phyloP scores from a whole-genome alignment of 2,113 vertebrate species.

The Symphodus melops region DNA sequence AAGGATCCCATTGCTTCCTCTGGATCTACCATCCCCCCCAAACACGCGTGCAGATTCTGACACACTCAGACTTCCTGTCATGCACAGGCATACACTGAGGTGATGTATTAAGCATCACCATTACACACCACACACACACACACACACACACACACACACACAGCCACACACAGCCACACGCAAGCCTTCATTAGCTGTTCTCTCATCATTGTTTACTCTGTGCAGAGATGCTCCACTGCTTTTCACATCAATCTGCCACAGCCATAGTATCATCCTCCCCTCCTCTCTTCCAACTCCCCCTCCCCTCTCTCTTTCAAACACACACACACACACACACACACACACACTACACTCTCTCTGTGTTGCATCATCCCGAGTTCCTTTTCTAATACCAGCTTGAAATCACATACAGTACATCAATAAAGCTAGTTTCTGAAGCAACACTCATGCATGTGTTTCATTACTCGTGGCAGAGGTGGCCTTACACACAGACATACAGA shows the following conservation, averaged over 20 bases:
- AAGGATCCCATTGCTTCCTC: slow-evolving; percentile 19
- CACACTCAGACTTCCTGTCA: slow-evolving; percentile 21
- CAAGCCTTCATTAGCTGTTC: slow-evolving; percentile 57
- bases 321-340: slow-evolving; percentile 3
- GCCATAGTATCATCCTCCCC: slow-evolving; percentile 32
- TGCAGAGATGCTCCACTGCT: slow-evolving; percentile 48
- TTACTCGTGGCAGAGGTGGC: slow-evolving; percentile 61
- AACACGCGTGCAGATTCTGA: slow-evolving; percentile 17
- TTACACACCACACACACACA: slow-evolving; percentile 7
- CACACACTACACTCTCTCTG: slow-evolving; percentile 2
- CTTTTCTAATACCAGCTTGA: slow-evolving; percentile 40
- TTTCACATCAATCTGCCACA: slow-evolving; percentile 64
- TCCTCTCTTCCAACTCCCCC: slow-evolving; percentile 3
- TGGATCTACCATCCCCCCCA: slow-evolving; percentile 32
- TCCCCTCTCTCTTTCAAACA: neutral
- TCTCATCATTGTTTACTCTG: slow-evolving; percentile 64
- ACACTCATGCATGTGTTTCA: slow-evolving; percentile 44
- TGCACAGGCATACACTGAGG: slow-evolving; percentile 13
- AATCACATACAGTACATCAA: slow-evolving; percentile 47
- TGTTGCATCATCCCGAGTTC: slow-evolving; percentile 42
- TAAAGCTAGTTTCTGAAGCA: slow-evolving; percentile 46
- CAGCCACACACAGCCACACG: neutral
- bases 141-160: neutral
- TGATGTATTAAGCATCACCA: slow-evolving; percentile 16
- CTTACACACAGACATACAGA: slow-evolving; percentile 23